Evolutionary conservation across 2,113 vertebrate species (phyloP), one percentile per base, ranked within the genome.

Genomic region (Saccopteryx leptura): DNA sequence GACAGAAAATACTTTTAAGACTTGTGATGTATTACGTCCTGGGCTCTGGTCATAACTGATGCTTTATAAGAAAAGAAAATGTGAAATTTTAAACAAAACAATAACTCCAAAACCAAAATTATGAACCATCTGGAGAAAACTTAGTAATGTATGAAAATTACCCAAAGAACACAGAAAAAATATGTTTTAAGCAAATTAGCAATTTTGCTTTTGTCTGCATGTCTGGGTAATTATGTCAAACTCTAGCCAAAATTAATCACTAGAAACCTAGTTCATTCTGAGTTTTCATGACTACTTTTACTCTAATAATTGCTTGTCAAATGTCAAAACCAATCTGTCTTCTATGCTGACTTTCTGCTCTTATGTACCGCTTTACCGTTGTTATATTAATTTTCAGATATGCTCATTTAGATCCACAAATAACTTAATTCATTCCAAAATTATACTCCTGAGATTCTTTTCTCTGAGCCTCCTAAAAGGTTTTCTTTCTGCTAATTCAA

Each of bases 401-500:
- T 96, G 74, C 85, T 97, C 93, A 93, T 97, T 96, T 96, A 93
- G 94, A 88, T 89, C 88, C 60, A 69, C 91, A 97, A 95, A 97
- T 97, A 97, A 96, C 93, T 96, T 93, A 96, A 97, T 97, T 98
- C 94, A 89, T 96, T 96, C 78, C 82, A 80, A 95, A 95, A 95
- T 97, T 97, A 97, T 93, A 78, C 84, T 95, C 94, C 58, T 90
- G 83, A 91, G 94, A 95, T 96, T 95, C 86, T 95, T 93, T 95
- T 76, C 94, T 93, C 94, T 87, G 82, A 96, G 94, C 91, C 50
- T 95, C 33, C 83, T 97, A 96, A 98, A 98, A 98, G 96, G 96
- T 98, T 97, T 95, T 94, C 80, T 97, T 96, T 96, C 93, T 97
- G 82, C 91, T 98, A 98, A 98, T 98, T 96, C 82, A 98, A 98